Percentiles rank a stretch among this genome's conserved stretches.
These are phyloP conservation scores for Struthio camelus DNA, from an alignment of 2,113 vertebrate species.

Conservation along the genomic window DNA sequence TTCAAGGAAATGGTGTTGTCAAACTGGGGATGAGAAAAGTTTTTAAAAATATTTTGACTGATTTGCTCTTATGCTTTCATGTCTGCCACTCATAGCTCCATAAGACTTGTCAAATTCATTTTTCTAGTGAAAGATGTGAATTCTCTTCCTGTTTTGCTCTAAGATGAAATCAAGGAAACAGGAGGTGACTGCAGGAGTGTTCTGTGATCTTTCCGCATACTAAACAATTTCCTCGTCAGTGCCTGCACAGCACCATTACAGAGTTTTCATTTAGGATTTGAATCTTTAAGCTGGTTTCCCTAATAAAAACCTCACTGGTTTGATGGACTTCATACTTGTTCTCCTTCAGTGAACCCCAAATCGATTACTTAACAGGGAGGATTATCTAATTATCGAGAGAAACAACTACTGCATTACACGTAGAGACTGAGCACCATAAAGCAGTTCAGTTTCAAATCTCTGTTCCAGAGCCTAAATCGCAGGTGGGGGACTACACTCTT, in stretches of 20 bases:
- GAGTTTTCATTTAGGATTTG: constrained; percentile 17
- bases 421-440: constrained; percentile 54
- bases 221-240: background rate
- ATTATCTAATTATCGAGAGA: constrained; percentile 57
- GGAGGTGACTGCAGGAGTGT: background rate
- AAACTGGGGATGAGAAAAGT: background rate
- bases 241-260: background rate
- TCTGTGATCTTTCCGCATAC: background rate
- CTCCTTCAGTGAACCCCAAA: constrained; percentile 24
- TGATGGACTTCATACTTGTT: constrained; percentile 8
- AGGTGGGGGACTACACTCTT: background rate
- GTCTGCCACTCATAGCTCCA: constrained; percentile 23
- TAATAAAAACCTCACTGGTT: constrained; percentile 43
- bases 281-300: constrained; percentile 32
- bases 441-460: constrained; percentile 40
- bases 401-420: constrained; percentile 50
- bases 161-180: background rate
- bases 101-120: background rate
- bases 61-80: background rate
- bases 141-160: background rate
- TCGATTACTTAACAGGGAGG: constrained; percentile 35
- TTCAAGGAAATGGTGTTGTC: constrained; percentile 20
- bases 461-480: constrained; percentile 33
- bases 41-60: constrained; percentile 8
- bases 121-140: background rate